phyloP scores from a whole-genome alignment of 2,113 vertebrate species.

The Laticauda laticaudata region DNA sequence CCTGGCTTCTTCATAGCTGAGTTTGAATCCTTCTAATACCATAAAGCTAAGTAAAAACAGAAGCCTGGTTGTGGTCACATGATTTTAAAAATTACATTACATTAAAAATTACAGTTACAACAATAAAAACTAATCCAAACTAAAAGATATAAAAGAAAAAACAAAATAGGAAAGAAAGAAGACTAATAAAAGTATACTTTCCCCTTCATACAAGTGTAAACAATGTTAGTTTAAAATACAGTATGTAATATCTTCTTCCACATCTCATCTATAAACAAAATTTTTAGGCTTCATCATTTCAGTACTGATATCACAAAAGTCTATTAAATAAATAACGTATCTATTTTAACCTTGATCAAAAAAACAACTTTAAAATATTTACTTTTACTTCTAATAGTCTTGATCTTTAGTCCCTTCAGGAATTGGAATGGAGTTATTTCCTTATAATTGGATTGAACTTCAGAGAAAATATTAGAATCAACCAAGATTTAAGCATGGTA shows the following conservation, averaged over 20 bases:
- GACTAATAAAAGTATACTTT: neutral
- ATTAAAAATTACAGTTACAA: too few relatives aligned
- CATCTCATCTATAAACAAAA: neutral
- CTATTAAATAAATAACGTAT: neutral
- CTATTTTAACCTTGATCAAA: neutral
- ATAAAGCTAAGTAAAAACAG: neutral
- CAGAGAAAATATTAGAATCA: neutral
- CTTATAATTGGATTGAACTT: neutral
- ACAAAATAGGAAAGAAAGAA: neutral
- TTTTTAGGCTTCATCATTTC: neutral
- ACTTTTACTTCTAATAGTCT: neutral
- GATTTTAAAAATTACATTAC: too few relatives aligned
- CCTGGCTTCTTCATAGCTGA: neutral
- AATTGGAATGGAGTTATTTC: neutral
- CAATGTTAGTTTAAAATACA: neutral
- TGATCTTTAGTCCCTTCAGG: neutral
- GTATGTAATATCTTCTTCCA: neutral
- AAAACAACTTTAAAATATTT: neutral
- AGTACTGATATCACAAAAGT: neutral
- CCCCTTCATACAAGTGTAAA: neutral
- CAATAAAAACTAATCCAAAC: too few relatives aligned
- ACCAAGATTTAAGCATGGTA: neutral
- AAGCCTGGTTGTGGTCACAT: too few relatives aligned
- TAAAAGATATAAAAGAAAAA: too few relatives aligned
- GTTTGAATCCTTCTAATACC: neutral